Evolutionary conservation across 2,797 vertebrate genomes (phyloP).

Genomic region (Echiichthys vipera): DNA sequence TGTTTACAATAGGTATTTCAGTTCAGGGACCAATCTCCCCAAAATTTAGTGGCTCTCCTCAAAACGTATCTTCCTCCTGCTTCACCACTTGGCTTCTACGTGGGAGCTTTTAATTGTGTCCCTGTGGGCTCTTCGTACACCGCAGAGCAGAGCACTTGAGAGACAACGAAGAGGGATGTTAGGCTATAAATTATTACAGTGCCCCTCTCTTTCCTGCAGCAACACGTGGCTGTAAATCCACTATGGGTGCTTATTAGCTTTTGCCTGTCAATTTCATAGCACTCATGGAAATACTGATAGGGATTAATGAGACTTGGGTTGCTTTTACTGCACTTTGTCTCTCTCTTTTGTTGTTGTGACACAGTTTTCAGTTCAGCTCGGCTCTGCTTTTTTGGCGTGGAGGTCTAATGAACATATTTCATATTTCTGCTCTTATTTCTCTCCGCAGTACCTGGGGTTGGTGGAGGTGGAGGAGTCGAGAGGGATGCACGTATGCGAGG

Average conservation of each 20-base stretch:
- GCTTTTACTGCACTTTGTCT: not conserved
- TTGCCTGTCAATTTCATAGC: constrained; percentile 6
- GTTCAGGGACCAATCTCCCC: not conserved
- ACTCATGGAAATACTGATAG: constrained; percentile 13
- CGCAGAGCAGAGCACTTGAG: constrained; percentile 34
- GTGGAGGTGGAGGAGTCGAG: constrained; percentile 94
- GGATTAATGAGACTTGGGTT: constrained; percentile 16
- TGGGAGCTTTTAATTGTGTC: constrained; percentile 60
- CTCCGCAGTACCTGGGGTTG: constrained; percentile 89
- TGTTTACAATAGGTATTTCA: constrained; percentile 19
- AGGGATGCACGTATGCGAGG: constrained; percentile 95
- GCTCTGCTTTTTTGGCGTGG: not conserved
- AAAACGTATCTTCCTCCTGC: not conserved
- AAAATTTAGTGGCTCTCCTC: not conserved
- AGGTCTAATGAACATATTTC: not conserved
- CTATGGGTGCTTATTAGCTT: constrained; percentile 12
- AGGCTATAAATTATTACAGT: constrained; percentile 39
- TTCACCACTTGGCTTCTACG: not conserved
- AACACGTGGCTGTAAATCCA: constrained; percentile 28
- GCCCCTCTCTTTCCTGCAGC: constrained; percentile 16
- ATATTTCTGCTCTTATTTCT: constrained; percentile 3
- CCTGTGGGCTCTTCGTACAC: constrained; percentile 29
- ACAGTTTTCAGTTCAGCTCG: not conserved
- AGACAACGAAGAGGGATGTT: constrained; percentile 32
- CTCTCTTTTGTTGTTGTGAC: constrained; percentile 7